These are phyloP conservation scores for Gymnocheta viridis DNA, from an alignment of 2,888 invertebrate species.

Conservation along the genomic window DNA sequence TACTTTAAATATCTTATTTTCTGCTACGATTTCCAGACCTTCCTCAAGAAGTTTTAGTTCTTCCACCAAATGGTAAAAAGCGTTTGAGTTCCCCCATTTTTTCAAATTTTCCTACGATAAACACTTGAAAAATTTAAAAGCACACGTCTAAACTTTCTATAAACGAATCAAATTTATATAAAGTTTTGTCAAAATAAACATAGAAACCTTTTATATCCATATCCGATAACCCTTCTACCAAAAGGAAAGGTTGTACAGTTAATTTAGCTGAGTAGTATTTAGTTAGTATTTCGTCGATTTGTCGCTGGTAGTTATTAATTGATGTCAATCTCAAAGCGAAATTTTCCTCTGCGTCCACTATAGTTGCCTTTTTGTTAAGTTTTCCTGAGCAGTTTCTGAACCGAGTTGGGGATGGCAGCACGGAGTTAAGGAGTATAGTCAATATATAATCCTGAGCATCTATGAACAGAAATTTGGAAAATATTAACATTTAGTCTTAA, in stretches of 20 bases:
- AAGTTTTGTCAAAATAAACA: slow-evolving; percentile 43
- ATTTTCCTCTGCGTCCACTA: slow-evolving; percentile 10
- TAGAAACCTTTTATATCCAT: slow-evolving; percentile 33
- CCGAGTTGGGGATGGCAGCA: slow-evolving; percentile 1
- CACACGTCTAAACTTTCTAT: slow-evolving; percentile 55
- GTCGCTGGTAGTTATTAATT: slow-evolving; percentile 16
- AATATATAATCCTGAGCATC: slow-evolving; percentile 18
- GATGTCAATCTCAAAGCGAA: background rate
- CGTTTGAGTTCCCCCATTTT: slow-evolving; percentile 58
- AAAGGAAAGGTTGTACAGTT: background rate
- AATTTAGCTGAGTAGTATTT: slow-evolving; percentile 24
- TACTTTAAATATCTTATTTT: slow-evolving; percentile 9
- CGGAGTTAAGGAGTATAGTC: slow-evolving; percentile 3
- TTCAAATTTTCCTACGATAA: slow-evolving; percentile 63
- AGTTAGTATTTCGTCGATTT: slow-evolving; percentile 1
- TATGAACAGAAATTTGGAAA: background rate
- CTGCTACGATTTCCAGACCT: background rate
- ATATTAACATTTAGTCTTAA: background rate
- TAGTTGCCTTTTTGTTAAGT: slow-evolving; percentile 13
- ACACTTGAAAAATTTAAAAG: slow-evolving; percentile 48
- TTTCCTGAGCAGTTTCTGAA: background rate
- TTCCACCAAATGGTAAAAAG: slow-evolving; percentile 64
- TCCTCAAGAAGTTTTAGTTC: slow-evolving; percentile 62
- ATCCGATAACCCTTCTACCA: slow-evolving; percentile 5
- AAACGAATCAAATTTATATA: slow-evolving; percentile 6